These are phyloP conservation scores for Darevskia mixta DNA, from an alignment of 2,797 vertebrate genomes.

Conservation along the genomic window DNA sequence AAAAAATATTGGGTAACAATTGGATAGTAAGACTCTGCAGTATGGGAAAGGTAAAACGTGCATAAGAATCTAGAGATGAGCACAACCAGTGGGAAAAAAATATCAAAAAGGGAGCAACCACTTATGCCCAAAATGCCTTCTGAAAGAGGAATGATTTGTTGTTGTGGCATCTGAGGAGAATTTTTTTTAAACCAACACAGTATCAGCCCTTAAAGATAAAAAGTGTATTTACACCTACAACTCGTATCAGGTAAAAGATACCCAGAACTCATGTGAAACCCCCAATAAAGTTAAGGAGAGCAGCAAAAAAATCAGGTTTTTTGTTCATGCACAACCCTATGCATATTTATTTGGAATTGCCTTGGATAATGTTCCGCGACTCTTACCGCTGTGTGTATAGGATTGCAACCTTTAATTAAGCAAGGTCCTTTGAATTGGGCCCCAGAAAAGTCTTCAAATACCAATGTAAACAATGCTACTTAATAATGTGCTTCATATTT, in stretches of 20 bases:
- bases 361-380: not conserved
- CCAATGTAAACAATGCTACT: not conserved
- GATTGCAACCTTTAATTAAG: not conserved
- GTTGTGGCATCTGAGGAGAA: not conserved
- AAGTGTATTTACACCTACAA: not conserved
- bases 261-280: not conserved
- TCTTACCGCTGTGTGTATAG: not conserved
- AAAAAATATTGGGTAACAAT: too few relatives aligned
- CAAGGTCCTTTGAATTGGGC: too few relatives aligned
- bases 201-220: not conserved
- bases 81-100: not conserved
- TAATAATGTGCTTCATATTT: not conserved
- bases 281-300: not conserved
- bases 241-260: not conserved
- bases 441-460: not conserved
- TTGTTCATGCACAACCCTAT: not conserved
- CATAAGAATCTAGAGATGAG: not conserved
- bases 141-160: not conserved
- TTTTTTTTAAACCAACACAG: not conserved
- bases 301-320: not conserved
- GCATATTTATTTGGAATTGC: not conserved
- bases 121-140: not conserved
- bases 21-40: too few relatives aligned
- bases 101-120: not conserved
- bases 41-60: not conserved